Evolutionary conservation across 1,140 invertebrate species (phyloP), one percentile per base, ranked within the genome.

Genomic region (Saccostrea glomerata): DNA sequence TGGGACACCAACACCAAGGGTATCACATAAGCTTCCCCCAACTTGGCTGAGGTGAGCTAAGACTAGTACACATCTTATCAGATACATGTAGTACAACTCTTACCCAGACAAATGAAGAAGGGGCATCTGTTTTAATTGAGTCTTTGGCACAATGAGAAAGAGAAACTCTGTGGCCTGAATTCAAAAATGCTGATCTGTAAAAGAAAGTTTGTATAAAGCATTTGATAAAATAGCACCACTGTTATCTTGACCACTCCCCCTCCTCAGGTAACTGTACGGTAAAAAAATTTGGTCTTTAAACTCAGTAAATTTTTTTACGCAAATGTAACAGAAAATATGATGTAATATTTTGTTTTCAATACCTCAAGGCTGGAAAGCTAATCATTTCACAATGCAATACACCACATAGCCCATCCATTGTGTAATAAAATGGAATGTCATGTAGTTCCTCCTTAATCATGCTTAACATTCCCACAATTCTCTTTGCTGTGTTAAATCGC

Each of bases 41-140:
- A 36, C 30, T 36, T 36, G 30, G 30, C 30, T 36, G 30, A 36
- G 30, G 30, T 36, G 30, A 36, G 30, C 30, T 1, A 36, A 36
- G 2, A 36, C 30, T 36, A 36, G 58, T 60, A 13, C 3, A 60
- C 2, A 7, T 20, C 58, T 60, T 60, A 13, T 20, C 3, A 60
- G 20, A 60, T 20, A 58, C 12, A n/a, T n/a, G n/a, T n/a, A 36
- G 58, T 20, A 20, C 70, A 15, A 54, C 11, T 89, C 92, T 91
- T 92, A 95, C 98, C 99, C 99, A 99, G 20, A 99, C 94, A 23
- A 99, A 96, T 6, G 96, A 94, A 60, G 96, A 95, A 0, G 99
- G 98, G 0, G 99, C 99, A 95, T 98, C 96, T 0, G 99, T 99
- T 96, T 99, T 99, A 4, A 99, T 95, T 0, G 98, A 98, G 89